phyloP scores from a whole-genome alignment of 2,888 invertebrate species.

The Macrosoma leucophasiata region DNA sequence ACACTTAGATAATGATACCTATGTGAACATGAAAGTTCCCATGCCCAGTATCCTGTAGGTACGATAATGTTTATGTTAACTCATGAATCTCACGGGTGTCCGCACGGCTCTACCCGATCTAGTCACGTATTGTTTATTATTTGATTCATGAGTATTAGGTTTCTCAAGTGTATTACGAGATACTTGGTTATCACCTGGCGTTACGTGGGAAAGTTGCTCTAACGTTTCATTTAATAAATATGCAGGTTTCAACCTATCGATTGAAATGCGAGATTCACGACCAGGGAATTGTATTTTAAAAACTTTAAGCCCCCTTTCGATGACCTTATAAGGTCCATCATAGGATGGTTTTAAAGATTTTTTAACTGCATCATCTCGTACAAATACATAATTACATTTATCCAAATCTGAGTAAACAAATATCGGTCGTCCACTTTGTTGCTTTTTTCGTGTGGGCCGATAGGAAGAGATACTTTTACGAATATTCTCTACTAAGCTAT shows the following conservation, averaged over 20 bases:
- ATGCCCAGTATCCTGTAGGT: too few species aligned
- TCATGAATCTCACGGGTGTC: too few species aligned
- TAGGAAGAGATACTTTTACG: neutral
- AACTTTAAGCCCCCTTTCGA: slow-evolving; percentile 1
- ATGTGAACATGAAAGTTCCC: too few species aligned
- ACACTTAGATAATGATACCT: too few species aligned
- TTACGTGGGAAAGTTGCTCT: too few species aligned
- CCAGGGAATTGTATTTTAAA: slow-evolving; percentile 1
- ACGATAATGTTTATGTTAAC: too few species aligned
- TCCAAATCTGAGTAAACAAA: slow-evolving; percentile 3
- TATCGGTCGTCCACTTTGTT: neutral
- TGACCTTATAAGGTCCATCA: slow-evolving; percentile 2
- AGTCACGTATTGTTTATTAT: too few species aligned
- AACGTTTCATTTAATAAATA: slow-evolving; percentile 5
- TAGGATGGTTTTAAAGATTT: slow-evolving; percentile 3
- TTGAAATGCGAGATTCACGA: slow-evolving; percentile 5
- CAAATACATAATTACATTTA: slow-evolving; percentile 7
- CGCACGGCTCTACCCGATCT: too few species aligned
- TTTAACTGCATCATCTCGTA: slow-evolving; percentile 2
- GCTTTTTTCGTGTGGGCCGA: neutral
- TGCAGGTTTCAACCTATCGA: slow-evolving; percentile 11
- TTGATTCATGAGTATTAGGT: too few species aligned
- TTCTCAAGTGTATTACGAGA: too few species aligned
- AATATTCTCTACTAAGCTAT: neutral
- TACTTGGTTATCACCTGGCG: too few species aligned